Base-by-base conservation (phyloP, 2,113 vertebrate genomes). In the Pteruthius melanotis region DNA sequence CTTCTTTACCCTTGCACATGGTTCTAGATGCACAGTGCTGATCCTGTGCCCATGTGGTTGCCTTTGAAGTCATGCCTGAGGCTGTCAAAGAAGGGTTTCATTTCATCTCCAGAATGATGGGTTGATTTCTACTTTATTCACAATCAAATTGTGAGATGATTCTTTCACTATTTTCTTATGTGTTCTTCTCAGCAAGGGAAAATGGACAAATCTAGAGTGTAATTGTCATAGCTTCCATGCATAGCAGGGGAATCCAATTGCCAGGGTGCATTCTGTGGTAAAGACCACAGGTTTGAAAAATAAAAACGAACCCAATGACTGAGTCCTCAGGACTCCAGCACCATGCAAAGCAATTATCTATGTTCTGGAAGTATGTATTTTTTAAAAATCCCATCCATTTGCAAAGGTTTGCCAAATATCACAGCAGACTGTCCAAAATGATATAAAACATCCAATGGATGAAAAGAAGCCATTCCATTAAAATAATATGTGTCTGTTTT, bases 401-500 rank as follows among this genome's bases (percentile, higher is more conserved):
- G 49, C 37, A 60, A 40, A 90, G 65, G 10, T 60, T 79, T 87
- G 37, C 28, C 47, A 21, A 37, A 3, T 60, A 66, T 81, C 69
- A 57, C 31, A 63, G 52, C 35, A 81, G 44, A 59, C 24, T 37
- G 49, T 45, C 64, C 82, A 60, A 76, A 82, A 35, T 24, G 5
- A 23, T 16, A 17, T 22, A 70, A 77, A 71, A 26, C 10, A 83
- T 42, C 19, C 65, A 54, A 60, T 35, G 65, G 53, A 74, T 27
- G 54, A 74, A 56, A 81, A 88, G 49, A 9, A 87, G 30, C 60
- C 54, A 56, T 71, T 78, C 24, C 31, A 37, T 72, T 66, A 70
- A 77, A 68, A 88, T 60, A 68, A 30, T 69, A 23, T 53, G 66
- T 72, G 57, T 71, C 54, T 93, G 61, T 90, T 95, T 96, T 81